Percentiles rank a stretch among this genome's conserved stretches.
Evolutionary conservation across 2,888 invertebrate genomes (phyloP).

Genomic region (Xestoiulus laeticollis): DNA sequence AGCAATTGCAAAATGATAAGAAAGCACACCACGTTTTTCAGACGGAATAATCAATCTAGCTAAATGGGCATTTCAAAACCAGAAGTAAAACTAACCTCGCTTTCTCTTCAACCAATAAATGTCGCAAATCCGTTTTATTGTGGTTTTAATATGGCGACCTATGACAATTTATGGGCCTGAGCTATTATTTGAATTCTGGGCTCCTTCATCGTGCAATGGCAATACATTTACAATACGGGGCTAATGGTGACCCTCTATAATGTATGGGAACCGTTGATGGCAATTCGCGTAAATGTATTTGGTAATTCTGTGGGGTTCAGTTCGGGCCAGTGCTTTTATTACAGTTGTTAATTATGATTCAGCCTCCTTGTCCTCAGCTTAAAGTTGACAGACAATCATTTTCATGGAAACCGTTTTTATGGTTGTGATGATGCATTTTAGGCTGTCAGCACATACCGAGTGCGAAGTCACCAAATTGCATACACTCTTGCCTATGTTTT

Average conservation of each 20-base stretch:
- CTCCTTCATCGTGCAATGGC: background rate
- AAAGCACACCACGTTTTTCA: conserved; percentile 21
- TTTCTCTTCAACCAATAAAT: conserved; percentile 18
- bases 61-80: conserved; percentile 7
- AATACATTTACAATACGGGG: background rate
- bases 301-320: background rate
- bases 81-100: background rate
- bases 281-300: conserved; percentile 30
- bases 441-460: background rate
- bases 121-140: conserved; percentile 41
- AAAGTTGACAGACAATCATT: conserved; percentile 34
- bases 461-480: background rate
- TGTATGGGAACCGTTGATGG: background rate
- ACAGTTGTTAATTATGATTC: conserved; percentile 22
- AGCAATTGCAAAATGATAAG: conserved; percentile 35
- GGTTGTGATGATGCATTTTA: background rate
- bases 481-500: background rate
- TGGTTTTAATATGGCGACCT: conserved; percentile 38
- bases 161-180: background rate
- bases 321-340: conserved; percentile 16
- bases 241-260: background rate
- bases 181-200: conserved; percentile 3
- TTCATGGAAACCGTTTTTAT: background rate
- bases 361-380: background rate
- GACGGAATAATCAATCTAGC: conserved; percentile 13